phyloP scores from a whole-genome alignment of 2,113 vertebrate genomes.

The Myrmecophaga tridactyla region DNA sequence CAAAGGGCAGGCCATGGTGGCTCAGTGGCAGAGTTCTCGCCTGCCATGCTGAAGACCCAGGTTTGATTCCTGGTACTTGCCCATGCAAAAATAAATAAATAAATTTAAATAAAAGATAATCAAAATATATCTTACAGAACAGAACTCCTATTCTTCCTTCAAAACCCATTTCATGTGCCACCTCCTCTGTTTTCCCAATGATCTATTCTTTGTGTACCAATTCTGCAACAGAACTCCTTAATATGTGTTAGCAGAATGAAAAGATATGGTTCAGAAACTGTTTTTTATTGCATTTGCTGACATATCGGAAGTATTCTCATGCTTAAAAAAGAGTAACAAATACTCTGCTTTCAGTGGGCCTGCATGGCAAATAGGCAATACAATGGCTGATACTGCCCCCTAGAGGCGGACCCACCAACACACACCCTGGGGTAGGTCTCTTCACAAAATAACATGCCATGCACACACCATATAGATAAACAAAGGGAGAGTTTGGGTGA shows the following conservation, averaged over 20 bases:
- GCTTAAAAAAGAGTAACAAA: not conserved
- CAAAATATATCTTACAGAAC: not conserved
- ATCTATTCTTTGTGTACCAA: not conserved
- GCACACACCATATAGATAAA: not conserved
- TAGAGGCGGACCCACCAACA: not conserved
- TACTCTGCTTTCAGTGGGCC: not conserved
- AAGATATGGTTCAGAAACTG: not conserved
- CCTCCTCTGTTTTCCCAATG: not conserved
- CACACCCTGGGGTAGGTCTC: rapidly evolving
- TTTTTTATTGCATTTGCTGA: not conserved
- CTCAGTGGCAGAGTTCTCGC: too few relatives aligned
- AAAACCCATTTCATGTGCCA: not conserved
- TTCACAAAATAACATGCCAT: not conserved
- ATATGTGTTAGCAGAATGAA: not conserved
- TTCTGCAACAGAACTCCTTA: not conserved
- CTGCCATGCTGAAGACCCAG: too few relatives aligned
- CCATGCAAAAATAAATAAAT: too few relatives aligned
- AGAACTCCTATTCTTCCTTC: conserved; percentile 4
- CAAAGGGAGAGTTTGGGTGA: not conserved
- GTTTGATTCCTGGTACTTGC: too few relatives aligned
- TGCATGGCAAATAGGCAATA: not conserved
- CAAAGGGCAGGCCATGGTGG: too few relatives aligned
- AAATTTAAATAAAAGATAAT: too few relatives aligned
- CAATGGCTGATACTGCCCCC: conserved; percentile 23
- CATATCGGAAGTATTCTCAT: not conserved